Base-by-base conservation (phyloP, 2,797 vertebrate genomes). In the Australoheros facetus region DNA sequence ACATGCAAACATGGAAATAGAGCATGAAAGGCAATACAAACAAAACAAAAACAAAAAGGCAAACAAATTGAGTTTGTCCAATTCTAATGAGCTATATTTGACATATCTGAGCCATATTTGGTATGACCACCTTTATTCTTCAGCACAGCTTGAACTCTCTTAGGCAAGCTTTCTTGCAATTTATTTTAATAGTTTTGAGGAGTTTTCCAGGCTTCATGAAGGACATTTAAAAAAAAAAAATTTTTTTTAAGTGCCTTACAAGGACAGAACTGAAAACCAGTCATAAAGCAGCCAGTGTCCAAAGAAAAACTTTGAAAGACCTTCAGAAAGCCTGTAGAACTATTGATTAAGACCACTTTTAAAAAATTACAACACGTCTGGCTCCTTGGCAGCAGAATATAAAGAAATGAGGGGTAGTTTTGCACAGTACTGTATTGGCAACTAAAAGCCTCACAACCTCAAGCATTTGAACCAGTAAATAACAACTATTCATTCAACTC, bases 391-490 rank as follows among this genome's bases (percentile, higher is more conserved):
- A 37, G 37, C 9, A 37, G 37, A 37, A 37, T 37, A 11, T 37
- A 37, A 37, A 11, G 9, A 37, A 37, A 37, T 11, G 37, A 37
- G 37, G 37, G 37, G 10, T 37, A 11, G 37, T 11, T 37, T 11
- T 37, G 37, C 37, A 37, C 9, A 37, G 37, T 10, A 37, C 37
- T 37, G 9, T 10, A 37, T 10, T 11, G 9, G 37, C 37, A 11
- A 37, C 37, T 37, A 11, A 37, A 10, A 11, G 37, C 9, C 37
- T 37, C 37, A 11, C 10, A 10, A 37, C 37, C 3, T 17, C 42
- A 30, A 48, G 3, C 1, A 0, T 19, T 14, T 19, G 8, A 48
- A 9, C 42, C 42, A 30, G 0, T 66, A 48, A 66, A 48, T 48
- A 66, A 26, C 37, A 64, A 16, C 60, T 64, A 64, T 64, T 64